phyloP scores from a whole-genome alignment of 2,888 invertebrate genomes.

The Vanessa cardui region DNA sequence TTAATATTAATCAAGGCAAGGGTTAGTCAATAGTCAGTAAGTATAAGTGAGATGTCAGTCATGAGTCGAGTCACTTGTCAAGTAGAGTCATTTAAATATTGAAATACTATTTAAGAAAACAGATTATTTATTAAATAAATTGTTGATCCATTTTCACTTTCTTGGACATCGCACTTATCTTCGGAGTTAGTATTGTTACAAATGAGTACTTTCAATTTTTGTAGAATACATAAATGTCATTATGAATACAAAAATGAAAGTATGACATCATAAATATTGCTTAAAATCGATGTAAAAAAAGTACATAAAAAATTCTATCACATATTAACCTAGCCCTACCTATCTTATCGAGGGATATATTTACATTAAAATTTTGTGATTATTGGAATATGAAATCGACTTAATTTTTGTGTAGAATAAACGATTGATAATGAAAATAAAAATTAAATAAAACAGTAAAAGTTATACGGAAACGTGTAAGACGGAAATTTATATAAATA shows the following conservation, averaged over 20 bases:
- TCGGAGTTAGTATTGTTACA: slow-evolving; percentile 54
- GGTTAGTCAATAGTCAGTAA: slow-evolving; percentile 45
- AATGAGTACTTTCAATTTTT: slow-evolving; percentile 53
- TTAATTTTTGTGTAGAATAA: background rate
- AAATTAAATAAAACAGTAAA: background rate
- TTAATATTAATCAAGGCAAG: slow-evolving; percentile 7
- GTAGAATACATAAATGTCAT: slow-evolving; percentile 51
- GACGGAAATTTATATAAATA: background rate
- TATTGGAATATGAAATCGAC: slow-evolving; percentile 36
- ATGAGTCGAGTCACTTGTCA: slow-evolving; percentile 49
- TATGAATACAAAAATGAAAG: slow-evolving; percentile 53
- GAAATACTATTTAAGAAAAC: slow-evolving; percentile 54
- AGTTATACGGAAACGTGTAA: background rate
- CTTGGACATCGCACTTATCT: slow-evolving; percentile 77
- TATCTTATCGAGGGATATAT: slow-evolving; percentile 40
- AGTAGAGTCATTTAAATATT: slow-evolving; percentile 50
- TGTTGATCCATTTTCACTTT: slow-evolving; percentile 49
- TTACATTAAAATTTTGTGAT: slow-evolving; percentile 38
- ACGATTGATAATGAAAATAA: background rate
- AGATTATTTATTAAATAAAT: slow-evolving; percentile 64
- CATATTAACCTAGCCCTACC: slow-evolving; percentile 36
- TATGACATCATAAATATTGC: slow-evolving; percentile 43
- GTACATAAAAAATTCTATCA: slow-evolving; percentile 41
- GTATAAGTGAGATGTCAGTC: slow-evolving; percentile 76
- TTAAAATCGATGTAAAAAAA: slow-evolving; percentile 38